A percentile compares a stretch with the other conserved stretches of the same genome.
Conservation (phyloP, 2,113 vertebrate genomes). For the Myotis lucifugus region DNA sequence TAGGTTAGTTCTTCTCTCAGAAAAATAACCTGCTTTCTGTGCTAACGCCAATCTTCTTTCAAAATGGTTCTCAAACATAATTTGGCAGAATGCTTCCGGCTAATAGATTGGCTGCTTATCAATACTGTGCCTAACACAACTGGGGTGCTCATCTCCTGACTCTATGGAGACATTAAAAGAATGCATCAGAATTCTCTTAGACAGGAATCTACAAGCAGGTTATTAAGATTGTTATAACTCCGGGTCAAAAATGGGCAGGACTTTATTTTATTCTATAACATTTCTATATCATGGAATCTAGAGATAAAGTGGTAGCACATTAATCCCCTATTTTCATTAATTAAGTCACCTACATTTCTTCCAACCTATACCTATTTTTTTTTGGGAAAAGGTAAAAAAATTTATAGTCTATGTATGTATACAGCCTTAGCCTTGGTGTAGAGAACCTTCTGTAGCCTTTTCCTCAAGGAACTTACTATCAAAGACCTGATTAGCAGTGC, state of each 20-base stretch:
- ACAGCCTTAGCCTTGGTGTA: background rate
- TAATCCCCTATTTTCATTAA: background rate
- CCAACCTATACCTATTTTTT: background rate
- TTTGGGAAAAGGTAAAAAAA: background rate
- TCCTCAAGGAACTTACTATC: background rate
- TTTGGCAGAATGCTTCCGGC: background rate
- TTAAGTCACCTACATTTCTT: background rate
- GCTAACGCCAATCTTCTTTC: background rate
- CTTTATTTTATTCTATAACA: background rate
- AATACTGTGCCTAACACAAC: background rate
- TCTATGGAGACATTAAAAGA: background rate
- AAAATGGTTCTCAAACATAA: background rate
- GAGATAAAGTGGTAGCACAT: background rate
- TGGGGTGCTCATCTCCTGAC: background rate
- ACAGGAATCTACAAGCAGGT: background rate
- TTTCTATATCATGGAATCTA: background rate
- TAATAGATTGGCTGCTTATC: background rate
- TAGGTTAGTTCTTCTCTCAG: background rate
- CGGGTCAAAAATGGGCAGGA: background rate
- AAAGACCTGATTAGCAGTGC: background rate
- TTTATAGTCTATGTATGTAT: background rate
- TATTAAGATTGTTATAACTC: background rate
- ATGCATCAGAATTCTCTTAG: background rate
- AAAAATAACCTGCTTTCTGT: background rate
- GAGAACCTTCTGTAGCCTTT: background rate